phyloP scores from a whole-genome alignment of 2,797 vertebrate species.

The Podarcis lilfordi region DNA sequence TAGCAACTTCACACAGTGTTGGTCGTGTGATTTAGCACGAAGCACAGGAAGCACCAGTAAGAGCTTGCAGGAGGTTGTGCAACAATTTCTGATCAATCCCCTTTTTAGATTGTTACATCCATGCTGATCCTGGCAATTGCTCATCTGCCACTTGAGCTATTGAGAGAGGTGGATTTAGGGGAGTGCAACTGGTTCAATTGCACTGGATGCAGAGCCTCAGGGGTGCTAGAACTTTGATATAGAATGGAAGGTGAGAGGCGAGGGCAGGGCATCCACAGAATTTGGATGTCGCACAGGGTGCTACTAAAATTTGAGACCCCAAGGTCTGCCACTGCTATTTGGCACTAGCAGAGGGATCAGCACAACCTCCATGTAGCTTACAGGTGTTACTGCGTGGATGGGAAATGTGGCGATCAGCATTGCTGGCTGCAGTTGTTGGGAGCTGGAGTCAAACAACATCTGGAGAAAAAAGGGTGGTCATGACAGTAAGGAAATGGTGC shows the following conservation, averaged over 20 bases:
- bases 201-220: no score
- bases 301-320: no score
- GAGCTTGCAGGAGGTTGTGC: not conserved
- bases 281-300: no score
- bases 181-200: no score
- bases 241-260: no score
- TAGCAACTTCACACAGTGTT: not conserved
- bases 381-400: not conserved
- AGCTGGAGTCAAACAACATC: no score
- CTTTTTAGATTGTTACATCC: not conserved
- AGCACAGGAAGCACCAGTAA: not conserved
- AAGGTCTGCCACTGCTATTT: no score
- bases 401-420: no score
- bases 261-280: no score
- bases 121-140: not conserved
- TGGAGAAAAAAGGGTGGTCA: not conserved
- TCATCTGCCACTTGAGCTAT: not conserved
- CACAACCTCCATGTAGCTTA: not conserved
- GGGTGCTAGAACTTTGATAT: no score
- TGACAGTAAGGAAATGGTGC: not conserved
- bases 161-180: no score
- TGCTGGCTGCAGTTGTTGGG: no score
- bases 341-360: not conserved
- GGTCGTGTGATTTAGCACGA: not conserved
- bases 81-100: not conserved